phyloP scores from a whole-genome alignment of 1,140 invertebrate genomes.

The Cylas formicarius region DNA sequence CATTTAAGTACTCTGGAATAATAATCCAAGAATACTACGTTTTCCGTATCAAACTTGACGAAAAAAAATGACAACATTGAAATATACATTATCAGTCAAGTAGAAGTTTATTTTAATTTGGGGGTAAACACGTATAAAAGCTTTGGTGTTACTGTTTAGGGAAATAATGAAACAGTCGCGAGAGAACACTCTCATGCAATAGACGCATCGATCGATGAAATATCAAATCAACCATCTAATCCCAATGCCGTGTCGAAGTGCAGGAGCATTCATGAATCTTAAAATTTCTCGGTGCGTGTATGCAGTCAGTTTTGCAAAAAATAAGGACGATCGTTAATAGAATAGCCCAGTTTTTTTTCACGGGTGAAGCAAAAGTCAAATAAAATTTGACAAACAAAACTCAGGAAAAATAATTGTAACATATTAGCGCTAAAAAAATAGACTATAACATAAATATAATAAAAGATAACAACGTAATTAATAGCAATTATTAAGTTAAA shows the following conservation, averaged over 20 bases:
- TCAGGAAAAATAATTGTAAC: constrained; percentile 22
- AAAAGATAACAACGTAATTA: constrained; percentile 27
- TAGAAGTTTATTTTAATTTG: constrained; percentile 8
- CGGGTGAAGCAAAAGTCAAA: constrained; percentile 16
- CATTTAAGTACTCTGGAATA: constrained; percentile 25
- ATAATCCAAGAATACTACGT: constrained; percentile 18
- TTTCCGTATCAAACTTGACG: constrained; percentile 6
- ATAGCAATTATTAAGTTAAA: constrained; percentile 21
- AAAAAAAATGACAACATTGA: constrained; percentile 7
- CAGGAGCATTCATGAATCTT: not conserved
- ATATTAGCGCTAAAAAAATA: constrained; percentile 30
- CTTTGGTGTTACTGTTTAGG: constrained; percentile 8
- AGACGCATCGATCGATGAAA: not conserved
- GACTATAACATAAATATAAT: constrained; percentile 31
- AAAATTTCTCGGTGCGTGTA: not conserved
- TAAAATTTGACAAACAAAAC: constrained; percentile 32
- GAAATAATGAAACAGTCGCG: not conserved
- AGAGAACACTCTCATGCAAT: not conserved
- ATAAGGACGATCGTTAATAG: not conserved
- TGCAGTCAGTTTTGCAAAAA: not conserved
- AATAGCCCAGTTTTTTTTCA: too few relatives aligned
- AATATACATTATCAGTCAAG: constrained; percentile 3
- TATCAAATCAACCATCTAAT: not conserved
- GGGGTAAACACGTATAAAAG: constrained; percentile 9
- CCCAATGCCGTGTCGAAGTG: not conserved